Conservation (phyloP, 2,797 vertebrate genomes). For the Clarias fuscus region DNA sequence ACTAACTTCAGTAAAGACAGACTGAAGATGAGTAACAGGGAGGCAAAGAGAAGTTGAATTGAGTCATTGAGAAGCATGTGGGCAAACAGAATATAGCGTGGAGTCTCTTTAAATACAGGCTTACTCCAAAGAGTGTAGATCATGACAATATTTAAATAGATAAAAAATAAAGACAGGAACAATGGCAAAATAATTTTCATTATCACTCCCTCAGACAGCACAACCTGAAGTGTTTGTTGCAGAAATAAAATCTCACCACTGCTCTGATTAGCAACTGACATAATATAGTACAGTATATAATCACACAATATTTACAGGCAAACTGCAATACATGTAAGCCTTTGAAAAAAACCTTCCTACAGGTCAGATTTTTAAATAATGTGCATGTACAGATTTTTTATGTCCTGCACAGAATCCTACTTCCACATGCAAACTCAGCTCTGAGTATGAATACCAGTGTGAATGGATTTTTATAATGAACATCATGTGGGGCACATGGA, state of each 20-base stretch:
- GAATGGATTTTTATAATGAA: background rate
- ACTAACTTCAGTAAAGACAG: conserved; percentile 9
- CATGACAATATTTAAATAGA: conserved; percentile 60
- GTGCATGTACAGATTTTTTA: background rate
- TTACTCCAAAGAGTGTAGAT: conserved; percentile 61
- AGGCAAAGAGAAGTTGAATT: conserved; percentile 43
- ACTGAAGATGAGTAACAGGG: conserved; percentile 41
- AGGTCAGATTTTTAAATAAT: background rate
- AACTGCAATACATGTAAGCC: too few species aligned
- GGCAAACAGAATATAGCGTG: conserved; percentile 62
- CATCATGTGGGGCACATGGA: background rate
- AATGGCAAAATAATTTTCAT: conserved; percentile 21
- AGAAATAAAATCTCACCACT: background rate
- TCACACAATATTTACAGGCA: background rate
- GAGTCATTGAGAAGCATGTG: conserved; percentile 63
- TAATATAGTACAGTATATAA: background rate
- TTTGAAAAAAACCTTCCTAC: background rate
- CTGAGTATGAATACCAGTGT: too few species aligned
- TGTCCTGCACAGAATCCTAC: too few species aligned
- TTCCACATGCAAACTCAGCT: too few species aligned
- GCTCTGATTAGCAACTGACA: conserved; percentile 8
- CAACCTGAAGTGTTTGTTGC: conserved; percentile 8
- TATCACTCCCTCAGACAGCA: background rate
- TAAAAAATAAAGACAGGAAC: conserved; percentile 47
- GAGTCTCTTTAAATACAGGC: conserved; percentile 55